Evolutionary conservation across 2,797 vertebrate species (phyloP), one percentile per base, ranked within the genome.

Genomic region (Leptatherina wallacei): DNA sequence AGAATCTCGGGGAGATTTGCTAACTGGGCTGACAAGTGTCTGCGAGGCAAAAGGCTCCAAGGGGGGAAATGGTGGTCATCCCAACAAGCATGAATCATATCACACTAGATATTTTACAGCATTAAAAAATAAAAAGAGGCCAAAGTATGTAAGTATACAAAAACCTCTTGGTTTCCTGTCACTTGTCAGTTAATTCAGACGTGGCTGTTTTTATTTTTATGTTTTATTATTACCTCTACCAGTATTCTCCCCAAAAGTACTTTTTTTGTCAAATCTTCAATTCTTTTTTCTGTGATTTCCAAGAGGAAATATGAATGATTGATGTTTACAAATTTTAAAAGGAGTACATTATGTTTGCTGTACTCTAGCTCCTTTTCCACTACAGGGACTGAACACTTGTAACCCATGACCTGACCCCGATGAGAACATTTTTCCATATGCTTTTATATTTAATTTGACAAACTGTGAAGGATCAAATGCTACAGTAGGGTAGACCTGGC

Each of bases 11-110:
- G 77, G 79, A 83, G 74, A 86, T 76, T 80, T 85, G 82, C 81
- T 86, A 83, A 88, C 83, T 88, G 86, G 88, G 87, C 85, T 83
- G 78, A 91, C 89, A 82, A 88, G 84, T 69, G 22, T 90, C 82
- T 85, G 83, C 65, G 63, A 85, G 76, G 87, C 80, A 81, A 86
- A 86, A 87, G 80, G 63, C 83, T 89, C 68, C 82, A 77, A 84
- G 86, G 90, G 85, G 89, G 87, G 61, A 87, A 89, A 89, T 85
- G 89, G 90, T 76, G 73, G 86, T 76, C 49, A 52, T 88, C 76
- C 79, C 83, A 65, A 69, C 32, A 80, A 65, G 75, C 73, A 71
- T 69, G 47, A 58, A 18, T 83, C 22, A 64, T 40, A 40, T 68
- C 55, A 66, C 65, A 56, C 47, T 68, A 69, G 42, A 64, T 74